phyloP scores from a whole-genome alignment of 1,140 invertebrate species.

The Drosophila erecta region DNA sequence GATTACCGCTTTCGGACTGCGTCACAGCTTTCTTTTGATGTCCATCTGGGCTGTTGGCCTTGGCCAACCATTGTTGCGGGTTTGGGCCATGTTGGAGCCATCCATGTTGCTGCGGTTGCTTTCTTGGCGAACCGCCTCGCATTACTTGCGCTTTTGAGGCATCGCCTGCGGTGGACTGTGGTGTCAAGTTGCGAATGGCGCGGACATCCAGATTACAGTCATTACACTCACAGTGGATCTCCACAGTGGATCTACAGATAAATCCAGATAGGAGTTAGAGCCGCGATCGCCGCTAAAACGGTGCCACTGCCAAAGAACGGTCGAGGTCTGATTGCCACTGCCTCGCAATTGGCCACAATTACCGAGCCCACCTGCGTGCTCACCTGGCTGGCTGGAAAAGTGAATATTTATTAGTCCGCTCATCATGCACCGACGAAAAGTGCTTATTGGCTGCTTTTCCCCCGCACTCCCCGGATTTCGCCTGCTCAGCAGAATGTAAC shows the following conservation, averaged over 20 bases:
- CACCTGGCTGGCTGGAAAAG: conserved; percentile 51
- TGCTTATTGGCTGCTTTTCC: conserved; percentile 36
- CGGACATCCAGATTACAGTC: conserved; percentile 57
- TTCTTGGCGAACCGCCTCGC: conserved; percentile 63
- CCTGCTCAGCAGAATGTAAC: conserved; percentile 78
- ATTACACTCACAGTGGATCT: conserved; percentile 46
- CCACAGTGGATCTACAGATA: neutral
- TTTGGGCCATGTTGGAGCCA: conserved; percentile 7
- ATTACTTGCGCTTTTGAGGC: conserved; percentile 76
- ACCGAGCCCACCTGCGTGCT: conserved; percentile 45
- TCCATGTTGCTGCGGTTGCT: conserved; percentile 36
- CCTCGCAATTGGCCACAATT: conserved; percentile 59
- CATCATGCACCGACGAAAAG: conserved; percentile 51
- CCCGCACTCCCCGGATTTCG: neutral
- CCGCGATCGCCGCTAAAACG: conserved; percentile 35
- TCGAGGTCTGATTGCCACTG: conserved; percentile 77
- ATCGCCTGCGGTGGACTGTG: conserved; percentile 43
- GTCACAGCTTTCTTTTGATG: conserved; percentile 62
- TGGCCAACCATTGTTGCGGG: conserved; percentile 22
- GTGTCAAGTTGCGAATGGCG: conserved; percentile 59
- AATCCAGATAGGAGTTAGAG: conserved; percentile 15
- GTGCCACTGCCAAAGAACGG: conserved; percentile 62
- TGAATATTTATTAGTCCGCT: conserved; percentile 74
- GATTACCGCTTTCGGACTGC: conserved; percentile 67
- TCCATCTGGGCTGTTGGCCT: conserved; percentile 30